Evolutionary conservation across 2,113 vertebrate genomes (phyloP), one percentile per base, ranked within the genome.

Genomic region (Egretta garzetta): DNA sequence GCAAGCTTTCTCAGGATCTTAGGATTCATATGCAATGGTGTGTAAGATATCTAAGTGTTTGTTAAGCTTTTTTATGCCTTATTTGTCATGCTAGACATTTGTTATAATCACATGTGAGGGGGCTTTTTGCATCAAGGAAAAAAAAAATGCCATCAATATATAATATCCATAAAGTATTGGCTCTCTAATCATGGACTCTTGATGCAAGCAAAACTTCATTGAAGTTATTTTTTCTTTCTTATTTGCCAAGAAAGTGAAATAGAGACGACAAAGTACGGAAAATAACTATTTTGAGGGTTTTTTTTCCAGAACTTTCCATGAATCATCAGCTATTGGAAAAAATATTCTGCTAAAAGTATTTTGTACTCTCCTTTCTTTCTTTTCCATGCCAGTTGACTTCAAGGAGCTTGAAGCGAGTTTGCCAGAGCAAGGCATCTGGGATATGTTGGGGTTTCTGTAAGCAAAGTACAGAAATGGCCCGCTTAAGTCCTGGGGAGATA

Each of bases 241-340:
- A 8, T 87, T 95, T 17, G 2, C 74, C 66, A 82, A 94, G 84
- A 82, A 96, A 96, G 45, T 85, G 86, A 94, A 95, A 91, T 75
- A 89, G 58, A 56, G 32, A 93, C 1, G 17, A 90, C 77, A 76
- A 94, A 93, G 53, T 91, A 90, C 1, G 81, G 93, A 95, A 97
- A 93, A 89, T 90, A 87, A 77, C 70, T 91, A 89, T 79, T 95
- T 82, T 85, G 60, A 81, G 58, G 21, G 0, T 0, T 60, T 50
- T 73, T 80, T 64, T 75, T 50, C 82, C 75, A 86, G 68, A 95
- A 68, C 35, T 95, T 92, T 91, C 92, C 62, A 62, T 96, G 73
- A 96, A 91, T 97, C 93, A 92, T 56, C 77, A 83, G 50, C 74
- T 82, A 95, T 47, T 95, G 93, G 81, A 96, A 95, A 93, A 93